These are phyloP conservation scores for Equus przewalskii DNA, from an alignment of 2,113 vertebrate species.

Conservation along the genomic window DNA sequence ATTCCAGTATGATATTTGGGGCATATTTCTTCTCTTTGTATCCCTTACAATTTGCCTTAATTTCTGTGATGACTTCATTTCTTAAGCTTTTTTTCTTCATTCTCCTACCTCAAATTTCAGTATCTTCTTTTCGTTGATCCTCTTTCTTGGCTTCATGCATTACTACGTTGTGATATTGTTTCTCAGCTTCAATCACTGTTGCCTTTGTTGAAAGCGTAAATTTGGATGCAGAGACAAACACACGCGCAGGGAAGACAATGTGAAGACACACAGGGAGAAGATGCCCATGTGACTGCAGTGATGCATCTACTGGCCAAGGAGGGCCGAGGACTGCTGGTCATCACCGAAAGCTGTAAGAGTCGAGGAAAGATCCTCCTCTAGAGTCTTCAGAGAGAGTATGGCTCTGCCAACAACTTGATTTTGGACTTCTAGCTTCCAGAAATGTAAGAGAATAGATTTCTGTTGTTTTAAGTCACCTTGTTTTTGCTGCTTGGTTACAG, in stretches of 20 bases:
- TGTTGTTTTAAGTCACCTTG: not conserved
- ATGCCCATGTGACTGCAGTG: too few species aligned
- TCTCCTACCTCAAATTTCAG: not conserved
- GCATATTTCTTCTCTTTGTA: not conserved
- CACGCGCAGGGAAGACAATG: not conserved
- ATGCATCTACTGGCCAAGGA: not conserved
- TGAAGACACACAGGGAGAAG: not conserved
- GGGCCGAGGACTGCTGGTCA: not conserved
- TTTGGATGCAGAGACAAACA: not conserved
- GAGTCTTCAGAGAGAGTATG: not conserved
- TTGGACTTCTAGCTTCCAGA: not conserved
- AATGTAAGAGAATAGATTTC: not conserved
- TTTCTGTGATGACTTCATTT: not conserved
- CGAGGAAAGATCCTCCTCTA: too few species aligned
- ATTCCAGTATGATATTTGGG: not conserved
- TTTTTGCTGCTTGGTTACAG: not conserved
- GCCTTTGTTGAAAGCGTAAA: not conserved
- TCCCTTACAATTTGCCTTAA: not conserved
- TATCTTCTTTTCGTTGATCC: not conserved
- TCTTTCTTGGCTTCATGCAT: not conserved
- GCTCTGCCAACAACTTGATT: not conserved
- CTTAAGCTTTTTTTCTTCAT: not conserved
- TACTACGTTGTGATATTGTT: not conserved
- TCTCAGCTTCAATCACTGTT: not conserved
- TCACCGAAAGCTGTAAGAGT: not conserved